Conservation (phyloP, 2,888 invertebrate genomes). For the Argynnis bischoffii region DNA sequence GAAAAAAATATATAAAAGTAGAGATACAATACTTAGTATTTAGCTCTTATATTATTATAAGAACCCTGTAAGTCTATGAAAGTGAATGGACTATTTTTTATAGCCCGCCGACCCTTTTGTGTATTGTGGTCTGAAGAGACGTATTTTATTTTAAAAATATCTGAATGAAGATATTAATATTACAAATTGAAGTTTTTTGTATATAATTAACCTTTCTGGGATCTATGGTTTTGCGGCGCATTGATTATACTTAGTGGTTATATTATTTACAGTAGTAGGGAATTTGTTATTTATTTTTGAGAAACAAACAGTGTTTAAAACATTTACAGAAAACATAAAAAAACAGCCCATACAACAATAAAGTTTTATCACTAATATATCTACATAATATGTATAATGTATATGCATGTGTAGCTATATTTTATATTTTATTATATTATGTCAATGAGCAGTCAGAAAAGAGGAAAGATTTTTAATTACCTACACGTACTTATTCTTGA, state of each 20-base stretch:
- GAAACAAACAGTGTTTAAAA: too few species aligned
- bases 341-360: too few species aligned
- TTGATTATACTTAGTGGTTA: too few species aligned
- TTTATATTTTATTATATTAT: too few species aligned
- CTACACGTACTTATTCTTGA: too few species aligned
- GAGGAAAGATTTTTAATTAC: too few species aligned
- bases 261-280: background rate
- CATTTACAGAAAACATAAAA: too few species aligned
- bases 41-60: conserved; percentile 32
- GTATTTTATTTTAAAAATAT: conserved; percentile 26
- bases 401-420: too few species aligned
- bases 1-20: background rate
- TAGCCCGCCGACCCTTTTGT: conserved; percentile 45
- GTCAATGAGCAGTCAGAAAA: too few species aligned
- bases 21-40: conserved; percentile 5
- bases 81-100: conserved; percentile 42
- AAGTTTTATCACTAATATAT: too few species aligned
- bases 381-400: too few species aligned
- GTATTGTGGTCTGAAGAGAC: conserved; percentile 13
- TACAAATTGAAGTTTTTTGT: conserved; percentile 16
- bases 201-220: conserved; percentile 8
- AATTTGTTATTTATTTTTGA: background rate
- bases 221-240: conserved; percentile 3
- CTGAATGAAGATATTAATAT: conserved; percentile 22
- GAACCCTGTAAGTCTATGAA: conserved; percentile 34